A percentile compares a stretch with the other conserved stretches of the same genome.
Conservation (phyloP, 2,888 invertebrate genomes). For the Mechanitis mazaeus region DNA sequence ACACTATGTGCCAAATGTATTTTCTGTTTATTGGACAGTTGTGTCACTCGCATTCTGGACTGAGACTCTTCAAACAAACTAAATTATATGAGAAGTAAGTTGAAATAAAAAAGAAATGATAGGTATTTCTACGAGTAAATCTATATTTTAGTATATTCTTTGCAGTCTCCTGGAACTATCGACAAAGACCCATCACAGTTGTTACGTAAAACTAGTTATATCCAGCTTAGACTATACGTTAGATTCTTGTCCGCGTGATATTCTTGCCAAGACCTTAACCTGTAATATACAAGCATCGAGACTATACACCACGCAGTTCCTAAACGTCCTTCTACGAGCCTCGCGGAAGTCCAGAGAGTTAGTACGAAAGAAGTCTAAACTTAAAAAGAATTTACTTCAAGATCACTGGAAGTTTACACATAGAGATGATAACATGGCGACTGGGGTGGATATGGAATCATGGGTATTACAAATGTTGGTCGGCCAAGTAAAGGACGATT, state of each 20-base stretch:
- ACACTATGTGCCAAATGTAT: slow-evolving; percentile 95
- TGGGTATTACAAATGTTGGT: slow-evolving; percentile 94
- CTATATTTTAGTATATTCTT: slow-evolving; percentile 9
- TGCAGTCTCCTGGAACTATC: slow-evolving; percentile 87
- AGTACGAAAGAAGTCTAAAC: slow-evolving; percentile 60
- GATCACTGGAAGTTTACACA: slow-evolving; percentile 48
- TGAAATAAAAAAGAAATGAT: too few relatives aligned
- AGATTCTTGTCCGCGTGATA: slow-evolving; percentile 82
- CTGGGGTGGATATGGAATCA: slow-evolving; percentile 80
- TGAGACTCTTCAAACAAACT: slow-evolving; percentile 83
- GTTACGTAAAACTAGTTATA: slow-evolving; percentile 94
- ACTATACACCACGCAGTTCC: slow-evolving; percentile 93
- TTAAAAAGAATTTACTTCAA: slow-evolving; percentile 54
- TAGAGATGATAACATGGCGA: slow-evolving; percentile 44
- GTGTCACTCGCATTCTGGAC: slow-evolving; percentile 82
- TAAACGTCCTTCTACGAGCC: slow-evolving; percentile 89
- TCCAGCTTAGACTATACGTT: slow-evolving; percentile 92
- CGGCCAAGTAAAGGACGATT: slow-evolving; percentile 89
- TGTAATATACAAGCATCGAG: slow-evolving; percentile 76
- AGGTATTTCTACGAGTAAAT: too few relatives aligned
- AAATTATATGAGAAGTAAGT: slow-evolving; percentile 85
- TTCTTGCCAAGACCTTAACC: slow-evolving; percentile 77
- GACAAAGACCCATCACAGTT: slow-evolving; percentile 89
- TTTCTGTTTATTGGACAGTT: slow-evolving; percentile 95
- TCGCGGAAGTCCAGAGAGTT: slow-evolving; percentile 69